Base-by-base conservation (phyloP, 2,888 invertebrate species). In the Acleris emargana region DNA sequence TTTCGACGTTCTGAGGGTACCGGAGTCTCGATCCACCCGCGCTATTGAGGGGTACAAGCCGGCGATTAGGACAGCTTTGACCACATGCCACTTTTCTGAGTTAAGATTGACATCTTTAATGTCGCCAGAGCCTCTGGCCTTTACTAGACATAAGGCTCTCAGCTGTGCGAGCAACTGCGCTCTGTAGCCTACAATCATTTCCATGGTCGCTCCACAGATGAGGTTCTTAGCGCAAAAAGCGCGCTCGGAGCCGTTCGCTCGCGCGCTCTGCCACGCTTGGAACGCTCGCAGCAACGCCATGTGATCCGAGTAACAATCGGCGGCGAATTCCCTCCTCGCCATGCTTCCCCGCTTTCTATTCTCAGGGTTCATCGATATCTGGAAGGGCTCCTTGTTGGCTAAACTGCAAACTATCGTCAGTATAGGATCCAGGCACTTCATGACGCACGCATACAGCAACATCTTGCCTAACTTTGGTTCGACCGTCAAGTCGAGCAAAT, bases 401-500 rank as follows among this genome's bases (percentile, higher is more conserved):
- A 99, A 93, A 71, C 96, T 95, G 79, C 98, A 97, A 0, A 97
- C 97, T 49, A 99, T 96, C 1, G 98, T 98, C 62, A 98, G 88
- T 38, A 99, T 94, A 1, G 99, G 99, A 83, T 98, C 98, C 43
- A 99, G 90, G 83, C 99, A 99, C 83, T 97, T 97, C 72, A 99
- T 94, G 3, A 98, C 96, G 49, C 98, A 95, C 1, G 97, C 95
- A 82, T 97, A 98, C 0, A 99, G 76, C 67, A 99, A 87, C 95
- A 98, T 97, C 86, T 99, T 98, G 5, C 97, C 98, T 53, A 98
- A 89, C 73, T 97, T 95, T 0, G 99, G 99, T 76, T 99, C 98
- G 1, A 99, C 94, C 0, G 99, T 97, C 54, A 99, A 88, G 81
- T 98, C 97, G n/a, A 98, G 93, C 58, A 99, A 89, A 80, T 98